A percentile compares a stretch with the other conserved stretches of the same genome.
phyloP scores from a whole-genome alignment of 1,140 invertebrate genomes.

The Drosophila sturtevanti region DNA sequence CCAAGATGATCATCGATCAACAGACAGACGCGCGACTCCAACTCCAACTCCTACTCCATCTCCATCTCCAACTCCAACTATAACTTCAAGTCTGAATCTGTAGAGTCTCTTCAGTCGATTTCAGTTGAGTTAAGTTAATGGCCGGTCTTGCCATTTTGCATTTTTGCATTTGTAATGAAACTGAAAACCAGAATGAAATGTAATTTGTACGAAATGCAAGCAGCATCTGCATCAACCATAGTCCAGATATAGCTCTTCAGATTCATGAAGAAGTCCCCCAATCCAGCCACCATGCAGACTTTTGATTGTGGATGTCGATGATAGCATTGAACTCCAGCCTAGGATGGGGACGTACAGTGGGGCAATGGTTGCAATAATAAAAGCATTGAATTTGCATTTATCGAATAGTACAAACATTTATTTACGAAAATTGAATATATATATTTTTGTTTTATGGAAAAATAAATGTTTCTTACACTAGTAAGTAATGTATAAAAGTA shows the following conservation, averaged over 20 bases:
- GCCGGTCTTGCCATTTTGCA: slow-evolving; percentile 77
- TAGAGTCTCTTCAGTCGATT: background rate
- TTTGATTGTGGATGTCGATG: slow-evolving; percentile 8
- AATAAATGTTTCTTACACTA: too few relatives aligned
- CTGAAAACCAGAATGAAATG: slow-evolving; percentile 80
- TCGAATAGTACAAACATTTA: background rate
- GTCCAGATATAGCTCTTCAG: slow-evolving; percentile 5
- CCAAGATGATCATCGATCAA: slow-evolving; percentile 53
- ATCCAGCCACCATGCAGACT: slow-evolving; percentile 21
- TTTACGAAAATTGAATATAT: background rate
- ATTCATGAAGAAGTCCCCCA: slow-evolving; percentile 20
- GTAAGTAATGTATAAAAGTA: too few relatives aligned
- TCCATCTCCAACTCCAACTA: slow-evolving; percentile 7
- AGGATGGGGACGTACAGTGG: background rate
- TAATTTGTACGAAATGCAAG: slow-evolving; percentile 63
- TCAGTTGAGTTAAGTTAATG: slow-evolving; percentile 57
- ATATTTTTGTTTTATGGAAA: too few relatives aligned
- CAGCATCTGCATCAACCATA: slow-evolving; percentile 25
- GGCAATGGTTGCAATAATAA: background rate
- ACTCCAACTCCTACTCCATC: slow-evolving; percentile 2
- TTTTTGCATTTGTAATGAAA: slow-evolving; percentile 82
- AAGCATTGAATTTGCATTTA: too few relatives aligned
- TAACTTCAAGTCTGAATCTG: background rate
- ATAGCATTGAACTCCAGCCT: slow-evolving; percentile 18
- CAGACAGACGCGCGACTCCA: slow-evolving; percentile 41